Percentiles rank a stretch among this genome's conserved stretches.
These are phyloP conservation scores for Sarcoramphus papa DNA, from an alignment of 2,797 vertebrate genomes.

Conservation along the genomic window DNA sequence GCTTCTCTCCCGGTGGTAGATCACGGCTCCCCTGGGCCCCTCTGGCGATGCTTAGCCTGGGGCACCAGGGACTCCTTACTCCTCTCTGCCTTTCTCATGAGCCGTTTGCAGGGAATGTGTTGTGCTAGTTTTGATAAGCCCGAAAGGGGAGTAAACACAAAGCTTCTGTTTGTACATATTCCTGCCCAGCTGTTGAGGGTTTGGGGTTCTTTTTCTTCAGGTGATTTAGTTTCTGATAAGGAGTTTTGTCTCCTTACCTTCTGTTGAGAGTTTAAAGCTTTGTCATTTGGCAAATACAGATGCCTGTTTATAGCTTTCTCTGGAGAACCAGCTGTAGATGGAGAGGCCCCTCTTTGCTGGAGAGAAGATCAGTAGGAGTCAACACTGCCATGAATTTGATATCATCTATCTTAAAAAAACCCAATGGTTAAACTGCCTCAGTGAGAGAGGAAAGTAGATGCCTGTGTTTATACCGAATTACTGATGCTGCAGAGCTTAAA, in stretches of 20 bases:
- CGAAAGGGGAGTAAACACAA: not conserved
- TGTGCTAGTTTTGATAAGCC: not conserved
- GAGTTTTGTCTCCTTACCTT: not conserved
- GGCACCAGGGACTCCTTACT: not conserved
- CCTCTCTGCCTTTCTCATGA: not conserved
- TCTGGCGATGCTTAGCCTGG: accelerated
- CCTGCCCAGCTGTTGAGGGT: not conserved
- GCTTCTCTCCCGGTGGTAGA: not conserved
- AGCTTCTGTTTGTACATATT: not conserved
- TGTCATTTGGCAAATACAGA: not conserved
- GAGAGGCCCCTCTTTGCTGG: not conserved
- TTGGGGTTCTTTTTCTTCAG: not conserved
- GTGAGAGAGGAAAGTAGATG: not conserved
- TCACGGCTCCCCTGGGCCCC: not conserved
- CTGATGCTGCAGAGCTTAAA: not conserved
- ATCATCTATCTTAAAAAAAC: not conserved
- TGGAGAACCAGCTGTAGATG: not conserved
- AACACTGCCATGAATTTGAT: not conserved
- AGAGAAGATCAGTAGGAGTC: not conserved
- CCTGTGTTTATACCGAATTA: not conserved
- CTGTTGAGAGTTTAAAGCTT: not conserved
- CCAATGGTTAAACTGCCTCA: not conserved
- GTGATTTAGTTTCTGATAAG: not conserved
- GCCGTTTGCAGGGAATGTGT: not conserved
- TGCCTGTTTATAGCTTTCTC: not conserved